Conservation (phyloP, 2,888 invertebrate genomes). For the Parnassius mnemosyne region DNA sequence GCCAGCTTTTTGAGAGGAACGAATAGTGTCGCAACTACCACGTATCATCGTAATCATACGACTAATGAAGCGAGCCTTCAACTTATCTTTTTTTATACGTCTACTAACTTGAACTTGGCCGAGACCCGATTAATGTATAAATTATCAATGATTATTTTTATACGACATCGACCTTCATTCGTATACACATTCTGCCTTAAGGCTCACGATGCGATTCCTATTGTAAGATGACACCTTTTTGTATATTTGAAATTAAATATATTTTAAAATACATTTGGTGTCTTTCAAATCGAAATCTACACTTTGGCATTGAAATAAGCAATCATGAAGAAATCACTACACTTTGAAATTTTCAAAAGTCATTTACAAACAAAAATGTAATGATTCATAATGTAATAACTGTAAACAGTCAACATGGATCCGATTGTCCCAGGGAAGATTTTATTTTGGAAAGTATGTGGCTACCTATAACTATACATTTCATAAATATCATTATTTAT, state of each 20-base stretch:
- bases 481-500: too few relatives aligned
- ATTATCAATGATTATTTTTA: conserved; percentile 41
- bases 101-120: conserved; percentile 62
- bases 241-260: neutral
- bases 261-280: too few relatives aligned
- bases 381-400: too few relatives aligned
- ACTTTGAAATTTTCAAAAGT: too few relatives aligned
- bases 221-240: neutral
- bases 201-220: neutral
- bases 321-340: too few relatives aligned
- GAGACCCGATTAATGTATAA: conserved; percentile 34
- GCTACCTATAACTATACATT: too few relatives aligned
- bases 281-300: too few relatives aligned
- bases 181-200: neutral
- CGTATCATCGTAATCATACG: conserved; percentile 44
- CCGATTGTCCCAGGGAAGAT: too few relatives aligned
- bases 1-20: conserved; percentile 50
- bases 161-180: conserved; percentile 35
- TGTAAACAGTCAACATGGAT: too few relatives aligned
- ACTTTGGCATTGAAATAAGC: too few relatives aligned
- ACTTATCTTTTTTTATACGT: conserved; percentile 42
- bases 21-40: conserved; percentile 49
- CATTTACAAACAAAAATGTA: too few relatives aligned
- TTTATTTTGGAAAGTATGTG: too few relatives aligned
- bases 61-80: conserved; percentile 46